Evolutionary conservation across 2,888 invertebrate genomes (phyloP).

Genomic region (Caprella mutica): DNA sequence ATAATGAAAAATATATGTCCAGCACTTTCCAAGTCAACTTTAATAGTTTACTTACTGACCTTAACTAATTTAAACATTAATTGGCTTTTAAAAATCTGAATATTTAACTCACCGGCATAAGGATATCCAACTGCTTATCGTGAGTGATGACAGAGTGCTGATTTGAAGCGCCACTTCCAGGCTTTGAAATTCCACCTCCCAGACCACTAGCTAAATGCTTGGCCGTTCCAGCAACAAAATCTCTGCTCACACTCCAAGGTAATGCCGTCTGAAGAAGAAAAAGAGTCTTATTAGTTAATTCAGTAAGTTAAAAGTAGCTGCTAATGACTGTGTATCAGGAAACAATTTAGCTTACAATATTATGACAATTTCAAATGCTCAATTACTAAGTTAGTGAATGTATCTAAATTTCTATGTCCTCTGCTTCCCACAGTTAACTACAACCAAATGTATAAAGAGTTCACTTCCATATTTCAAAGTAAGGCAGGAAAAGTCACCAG

Average conservation of each 20-base stretch:
- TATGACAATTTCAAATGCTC: neutral
- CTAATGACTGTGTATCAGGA: neutral
- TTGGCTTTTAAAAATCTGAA: too few relatives aligned
- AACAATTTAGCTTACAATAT: neutral
- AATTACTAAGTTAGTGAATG: too few relatives aligned
- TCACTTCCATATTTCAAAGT: too few relatives aligned
- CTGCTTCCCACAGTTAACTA: too few relatives aligned
- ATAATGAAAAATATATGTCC: too few relatives aligned
- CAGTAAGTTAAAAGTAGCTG: neutral
- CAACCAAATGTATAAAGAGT: too few relatives aligned
- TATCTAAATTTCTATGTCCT: too few relatives aligned
- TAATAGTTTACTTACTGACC: too few relatives aligned
- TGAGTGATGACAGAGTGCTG: conserved; percentile 26
- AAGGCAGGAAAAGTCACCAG: too few relatives aligned
- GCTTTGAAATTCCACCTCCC: conserved; percentile 28
- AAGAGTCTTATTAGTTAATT: neutral
- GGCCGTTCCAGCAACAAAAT: conserved; percentile 33
- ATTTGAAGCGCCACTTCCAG: conserved; percentile 5
- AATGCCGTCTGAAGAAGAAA: conserved; percentile 19
- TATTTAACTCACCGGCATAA: conserved; percentile 34
- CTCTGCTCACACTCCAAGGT: conserved; percentile 32
- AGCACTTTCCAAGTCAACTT: too few relatives aligned
- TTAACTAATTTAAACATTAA: too few relatives aligned
- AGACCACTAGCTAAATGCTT: conserved; percentile 30
- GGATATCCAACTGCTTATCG: conserved; percentile 31